Evolutionary conservation across 2,797 vertebrate genomes (phyloP).

Genomic region (Sciaenops ocellatus): DNA sequence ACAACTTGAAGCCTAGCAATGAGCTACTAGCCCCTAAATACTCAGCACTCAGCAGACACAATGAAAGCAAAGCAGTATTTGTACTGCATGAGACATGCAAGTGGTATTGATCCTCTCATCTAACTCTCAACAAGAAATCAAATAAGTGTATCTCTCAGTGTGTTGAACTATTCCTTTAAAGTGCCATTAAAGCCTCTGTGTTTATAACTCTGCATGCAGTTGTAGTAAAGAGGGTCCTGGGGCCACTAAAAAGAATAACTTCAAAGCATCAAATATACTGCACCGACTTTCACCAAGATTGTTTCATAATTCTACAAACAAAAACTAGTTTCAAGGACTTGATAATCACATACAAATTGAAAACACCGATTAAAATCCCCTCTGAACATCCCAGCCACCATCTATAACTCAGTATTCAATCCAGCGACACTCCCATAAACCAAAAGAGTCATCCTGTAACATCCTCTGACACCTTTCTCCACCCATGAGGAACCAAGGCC

Average conservation of each 20-base stretch:
- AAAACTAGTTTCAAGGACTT: not conserved
- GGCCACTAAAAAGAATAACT: not conserved
- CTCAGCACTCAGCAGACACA: not conserved
- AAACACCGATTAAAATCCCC: not conserved
- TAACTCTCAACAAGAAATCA: not conserved
- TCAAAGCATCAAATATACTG: not conserved
- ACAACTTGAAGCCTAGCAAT: not conserved
- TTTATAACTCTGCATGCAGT: not conserved
- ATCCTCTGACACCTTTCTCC: slow-evolving; percentile 33
- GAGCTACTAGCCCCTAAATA: not conserved
- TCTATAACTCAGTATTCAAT: slow-evolving; percentile 11
- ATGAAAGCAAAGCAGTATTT: not conserved
- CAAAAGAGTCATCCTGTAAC: slow-evolving; percentile 11
- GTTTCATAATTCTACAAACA: not conserved
- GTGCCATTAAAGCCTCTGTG: not conserved
- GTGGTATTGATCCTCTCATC: not conserved
- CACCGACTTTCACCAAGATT: not conserved
- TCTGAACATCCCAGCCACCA: not conserved
- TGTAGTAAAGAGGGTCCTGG: too few relatives aligned
- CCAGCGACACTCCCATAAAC: slow-evolving; percentile 13
- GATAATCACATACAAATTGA: not conserved
- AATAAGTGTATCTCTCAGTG: not conserved
- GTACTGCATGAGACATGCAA: too few relatives aligned
- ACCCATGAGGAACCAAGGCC: slow-evolving; percentile 37
- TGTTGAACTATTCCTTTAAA: not conserved